Base-by-base conservation (phyloP, 2,797 vertebrate genomes). In the Phaenicophaeus curvirostris region DNA sequence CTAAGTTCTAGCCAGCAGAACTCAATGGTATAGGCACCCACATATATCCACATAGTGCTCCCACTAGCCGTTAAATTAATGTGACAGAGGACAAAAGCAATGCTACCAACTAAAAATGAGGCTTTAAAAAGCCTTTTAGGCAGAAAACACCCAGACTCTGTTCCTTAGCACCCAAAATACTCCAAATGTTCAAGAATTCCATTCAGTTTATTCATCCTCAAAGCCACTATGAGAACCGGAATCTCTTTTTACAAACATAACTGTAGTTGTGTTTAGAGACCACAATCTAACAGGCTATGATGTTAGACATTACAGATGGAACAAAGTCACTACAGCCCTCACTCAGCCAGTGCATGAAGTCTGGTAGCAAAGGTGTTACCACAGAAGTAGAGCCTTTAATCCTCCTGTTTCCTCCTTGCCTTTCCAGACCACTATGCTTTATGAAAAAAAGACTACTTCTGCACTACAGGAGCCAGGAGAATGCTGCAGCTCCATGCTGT, bases 11-110 rank as follows among this genome's bases (percentile, higher is more conserved):
- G 27, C 17, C 77, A 73, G 37, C 6, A 63, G 50, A 68, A 41
- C 74, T 14, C 42, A 77, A 27, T 12, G 10, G 24, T 15, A 58
- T 2, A 80, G n/a, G 5, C 33, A 93, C 13, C 17, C 41, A 59
- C 6, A 13, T 2, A 16, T 13, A 50, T 2, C 3, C 17, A 62
- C 15, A 8, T 1, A 1, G 5, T 76, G 16, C 48, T 83, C 42
- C 53, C 15, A 48, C 17, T 13, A 62, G 37, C 11, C 30, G 57
- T 55, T n/a, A 59, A 31, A 37, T 23, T 28, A 58, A 6, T 5
- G 6, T 53, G 42, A 42, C 12, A n/a, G 51, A 87, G n/a, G 30
- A 65, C 10, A 33, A 41, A 59, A 62, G 2, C 1, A 80, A 74
- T 16, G 6, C 11, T 63, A 35, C 8, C 20, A 74, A 46, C 13